Evolutionary conservation across 2,888 invertebrate species (phyloP), one percentile per base, ranked within the genome.

Genomic region (Diogma glabrata): DNA sequence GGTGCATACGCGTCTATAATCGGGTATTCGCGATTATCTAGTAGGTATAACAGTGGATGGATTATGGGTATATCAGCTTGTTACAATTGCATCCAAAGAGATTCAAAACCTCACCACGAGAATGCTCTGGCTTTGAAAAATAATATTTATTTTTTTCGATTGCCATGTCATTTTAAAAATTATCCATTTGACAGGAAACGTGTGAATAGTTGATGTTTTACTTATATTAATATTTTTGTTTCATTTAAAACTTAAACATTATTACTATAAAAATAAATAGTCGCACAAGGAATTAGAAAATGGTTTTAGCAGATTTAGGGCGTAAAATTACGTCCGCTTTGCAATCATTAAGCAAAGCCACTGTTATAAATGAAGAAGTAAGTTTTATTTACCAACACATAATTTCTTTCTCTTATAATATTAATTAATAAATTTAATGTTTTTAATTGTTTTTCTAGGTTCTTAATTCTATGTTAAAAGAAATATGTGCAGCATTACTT

Each of bases 231-330:
- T 38, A 43, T 7, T 43, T 43, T 43, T 22, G 23, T 43, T 12
- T n/a, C 22, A 22, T 14, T 43, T 22, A n/a, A 43, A n/a, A 43
- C 10, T 28, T 12, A 28, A 28, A n/a, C 20, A 43, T n/a, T 3
- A 12, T 28, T n/a, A 28, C n/a, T 17, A n/a, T n/a, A 43, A 8
- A 20, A 7, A n/a, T 43, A 43, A 23, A 7, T 20, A 8, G 4
- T 8, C 1, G 14, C 20, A n/a, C 23, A 43, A 6, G 2, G 43
- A 6, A 14, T 14, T 9, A 43, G 22, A 43, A 43, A 22, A 99
- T 99, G 99, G 99, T 99, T 71, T 88, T 99, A 81, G 99, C 99
- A 64, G 99, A 99, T 79, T 83, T 99, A 71, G 99, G 99, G 67
- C 86, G 99, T 67, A 96, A 96, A 78, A 99, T 99, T 69, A 97